phyloP scores from a whole-genome alignment of 2,888 invertebrate species.

The Eristalis intricaria region DNA sequence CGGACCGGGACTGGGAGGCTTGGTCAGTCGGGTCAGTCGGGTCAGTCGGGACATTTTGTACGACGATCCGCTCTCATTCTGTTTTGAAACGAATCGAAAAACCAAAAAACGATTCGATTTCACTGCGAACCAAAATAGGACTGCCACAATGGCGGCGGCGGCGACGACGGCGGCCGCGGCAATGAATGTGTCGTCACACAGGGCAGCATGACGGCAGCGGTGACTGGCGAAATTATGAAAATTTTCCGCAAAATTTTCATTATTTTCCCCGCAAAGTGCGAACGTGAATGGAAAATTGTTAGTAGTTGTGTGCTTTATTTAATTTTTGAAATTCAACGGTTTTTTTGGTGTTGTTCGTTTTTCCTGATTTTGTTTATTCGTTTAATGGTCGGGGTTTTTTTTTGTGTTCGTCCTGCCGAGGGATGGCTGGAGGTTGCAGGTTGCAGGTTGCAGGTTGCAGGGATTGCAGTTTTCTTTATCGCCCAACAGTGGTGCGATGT shows the following conservation, averaged over 20 bases:
- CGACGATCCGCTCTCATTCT: neutral
- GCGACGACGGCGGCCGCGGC: neutral
- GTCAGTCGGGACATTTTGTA: too few relatives aligned
- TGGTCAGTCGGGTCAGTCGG: neutral
- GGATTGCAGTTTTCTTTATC: conserved; percentile 17
- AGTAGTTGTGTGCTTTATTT: conserved; percentile 28
- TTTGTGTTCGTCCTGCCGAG: neutral
- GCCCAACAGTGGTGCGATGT: conserved; percentile 17
- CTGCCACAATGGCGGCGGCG: neutral
- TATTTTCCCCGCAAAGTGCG: conserved; percentile 21
- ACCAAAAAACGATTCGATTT: conserved; percentile 47
- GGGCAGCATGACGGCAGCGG: neutral
- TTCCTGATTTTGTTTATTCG: neutral
- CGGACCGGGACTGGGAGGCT: neutral
- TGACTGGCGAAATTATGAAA: conserved; percentile 34
- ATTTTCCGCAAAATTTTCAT: conserved; percentile 43
- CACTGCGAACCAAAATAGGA: neutral
- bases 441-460: neutral
- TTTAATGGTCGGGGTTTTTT: neutral
- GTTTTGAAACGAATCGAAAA: neutral
- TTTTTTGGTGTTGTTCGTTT: conserved; percentile 8
- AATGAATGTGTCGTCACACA: neutral
- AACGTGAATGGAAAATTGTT: conserved; percentile 10
- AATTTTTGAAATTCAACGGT: conserved; percentile 42
- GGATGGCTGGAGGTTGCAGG: neutral